Conservation (phyloP, 2,113 vertebrate species). For the Cercopithecus mona region DNA sequence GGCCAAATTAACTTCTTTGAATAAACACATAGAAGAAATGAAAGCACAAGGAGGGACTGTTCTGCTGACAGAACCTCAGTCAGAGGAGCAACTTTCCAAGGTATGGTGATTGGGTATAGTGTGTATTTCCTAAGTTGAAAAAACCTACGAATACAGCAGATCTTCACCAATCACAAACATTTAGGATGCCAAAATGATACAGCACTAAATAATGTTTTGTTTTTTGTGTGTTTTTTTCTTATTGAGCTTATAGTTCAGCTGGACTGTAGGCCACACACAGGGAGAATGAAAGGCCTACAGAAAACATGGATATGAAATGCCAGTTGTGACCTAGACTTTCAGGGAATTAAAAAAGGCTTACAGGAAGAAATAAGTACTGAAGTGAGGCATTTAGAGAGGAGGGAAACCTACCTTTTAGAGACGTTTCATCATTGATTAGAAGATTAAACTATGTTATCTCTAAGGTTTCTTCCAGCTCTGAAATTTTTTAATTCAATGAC, state of each 20-base stretch:
- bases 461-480: background rate
- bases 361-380: background rate
- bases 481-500: conserved; percentile 2
- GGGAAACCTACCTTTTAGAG: background rate
- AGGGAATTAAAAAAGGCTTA: background rate
- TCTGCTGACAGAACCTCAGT: background rate
- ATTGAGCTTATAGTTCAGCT: background rate
- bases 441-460: background rate
- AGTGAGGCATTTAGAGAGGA: background rate
- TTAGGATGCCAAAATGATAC: background rate
- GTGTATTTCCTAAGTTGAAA: background rate
- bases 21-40: conserved; percentile 91
- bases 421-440: conserved; percentile 1
- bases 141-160: background rate
- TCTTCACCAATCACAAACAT: background rate
- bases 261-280: background rate
- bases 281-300: background rate
- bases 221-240: background rate
- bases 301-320: background rate
- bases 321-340: background rate
- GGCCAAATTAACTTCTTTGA: conserved; percentile 91
- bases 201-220: background rate
- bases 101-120: conserved; percentile 32
- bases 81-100: conserved; percentile 63
- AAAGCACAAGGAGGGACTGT: conserved; percentile 83